A percentile compares a stretch with the other conserved stretches of the same genome.
Evolutionary conservation across 2,888 invertebrate species (phyloP).

Genomic region (Drosophila formosana): DNA sequence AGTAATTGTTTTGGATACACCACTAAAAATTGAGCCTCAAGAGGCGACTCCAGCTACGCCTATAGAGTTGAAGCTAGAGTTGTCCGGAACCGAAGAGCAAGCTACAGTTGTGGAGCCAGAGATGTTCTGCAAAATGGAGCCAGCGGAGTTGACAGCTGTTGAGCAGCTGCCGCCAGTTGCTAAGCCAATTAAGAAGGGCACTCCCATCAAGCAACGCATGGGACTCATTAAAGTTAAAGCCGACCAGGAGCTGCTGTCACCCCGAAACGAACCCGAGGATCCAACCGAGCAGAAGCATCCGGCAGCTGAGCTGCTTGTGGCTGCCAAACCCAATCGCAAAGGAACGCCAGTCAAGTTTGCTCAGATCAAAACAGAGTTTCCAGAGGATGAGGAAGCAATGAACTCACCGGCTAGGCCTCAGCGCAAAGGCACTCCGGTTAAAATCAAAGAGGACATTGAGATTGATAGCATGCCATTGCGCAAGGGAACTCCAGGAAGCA

Average conservation of each 20-base stretch:
- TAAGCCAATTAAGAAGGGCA: constrained; percentile 22
- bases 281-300: not conserved
- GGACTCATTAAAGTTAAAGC: constrained; percentile 32
- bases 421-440: constrained; percentile 50
- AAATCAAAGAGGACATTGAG: constrained; percentile 8
- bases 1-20: constrained; percentile 26
- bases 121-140: constrained; percentile 11
- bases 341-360: constrained; percentile 46
- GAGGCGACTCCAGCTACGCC: not conserved
- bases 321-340: constrained; percentile 33
- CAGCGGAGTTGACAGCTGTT: not conserved
- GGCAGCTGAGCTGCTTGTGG: not conserved
- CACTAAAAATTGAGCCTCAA: constrained; percentile 11
- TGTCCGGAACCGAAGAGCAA: not conserved
- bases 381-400: not conserved
- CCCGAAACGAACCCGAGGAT: too few species aligned
- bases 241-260: constrained; percentile 23
- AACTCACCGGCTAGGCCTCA: constrained; percentile 20
- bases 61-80: constrained; percentile 38
- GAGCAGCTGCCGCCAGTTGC: not conserved
- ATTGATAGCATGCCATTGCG: constrained; percentile 34
- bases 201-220: constrained; percentile 23
- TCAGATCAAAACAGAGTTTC: constrained; percentile 14
- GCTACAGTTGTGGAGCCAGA: not conserved
- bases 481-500: constrained; percentile 47